A percentile compares a stretch with the other conserved stretches of the same genome.
phyloP scores from a whole-genome alignment of 2,797 vertebrate genomes.

The Chaunax sp. region DNA sequence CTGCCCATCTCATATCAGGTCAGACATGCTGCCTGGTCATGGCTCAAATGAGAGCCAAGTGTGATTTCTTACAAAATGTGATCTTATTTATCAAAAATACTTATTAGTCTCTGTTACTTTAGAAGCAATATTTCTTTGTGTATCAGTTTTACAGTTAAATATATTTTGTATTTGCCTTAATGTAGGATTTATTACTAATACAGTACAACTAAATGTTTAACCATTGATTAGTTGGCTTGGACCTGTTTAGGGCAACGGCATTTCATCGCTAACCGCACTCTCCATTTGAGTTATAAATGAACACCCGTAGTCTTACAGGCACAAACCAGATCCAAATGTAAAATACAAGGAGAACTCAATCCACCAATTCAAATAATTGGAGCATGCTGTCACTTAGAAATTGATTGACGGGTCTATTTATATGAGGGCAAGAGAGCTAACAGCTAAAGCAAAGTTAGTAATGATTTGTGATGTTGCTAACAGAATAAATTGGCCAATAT shows the following conservation, averaged over 20 bases:
- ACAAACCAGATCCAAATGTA: not conserved
- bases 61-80: not conserved
- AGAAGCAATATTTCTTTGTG: not conserved
- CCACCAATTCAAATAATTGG: not conserved
- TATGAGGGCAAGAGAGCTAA: not conserved
- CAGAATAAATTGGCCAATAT: fast-evolving
- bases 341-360: not conserved
- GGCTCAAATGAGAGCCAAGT: not conserved
- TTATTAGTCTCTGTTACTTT: not conserved
- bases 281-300: not conserved
- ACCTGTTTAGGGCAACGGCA: not conserved
- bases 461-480: too few species aligned
- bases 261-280: too few species aligned
- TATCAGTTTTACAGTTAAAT: not conserved
- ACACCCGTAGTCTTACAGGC: not conserved
- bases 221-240: not conserved
- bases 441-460: too few species aligned
- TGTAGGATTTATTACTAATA: not conserved
- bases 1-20: constrained; percentile 92
- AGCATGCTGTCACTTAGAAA: not conserved
- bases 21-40: not conserved
- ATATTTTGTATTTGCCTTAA: not conserved
- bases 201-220: not conserved
- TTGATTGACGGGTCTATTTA: not conserved
- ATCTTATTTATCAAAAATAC: not conserved